These are phyloP conservation scores for Isotomurus palustris DNA, from an alignment of 2,888 invertebrate genomes.

Conservation along the genomic window DNA sequence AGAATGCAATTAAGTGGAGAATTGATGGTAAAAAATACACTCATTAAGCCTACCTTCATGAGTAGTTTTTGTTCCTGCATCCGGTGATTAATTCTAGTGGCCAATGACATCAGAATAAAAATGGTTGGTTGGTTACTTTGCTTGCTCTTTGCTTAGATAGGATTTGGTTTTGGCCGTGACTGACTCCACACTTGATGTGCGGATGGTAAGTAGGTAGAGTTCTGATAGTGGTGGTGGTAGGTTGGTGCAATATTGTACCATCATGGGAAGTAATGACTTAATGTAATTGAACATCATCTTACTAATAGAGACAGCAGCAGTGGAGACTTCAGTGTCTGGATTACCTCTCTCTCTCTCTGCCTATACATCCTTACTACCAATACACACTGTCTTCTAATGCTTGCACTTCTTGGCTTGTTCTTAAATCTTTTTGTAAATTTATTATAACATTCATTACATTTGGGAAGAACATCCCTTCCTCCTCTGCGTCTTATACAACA, in stretches of 20 bases:
- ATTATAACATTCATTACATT: slow-evolving; percentile 13
- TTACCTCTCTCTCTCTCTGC: too few species aligned
- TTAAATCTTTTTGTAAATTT: slow-evolving; percentile 9
- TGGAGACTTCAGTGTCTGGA: too few species aligned
- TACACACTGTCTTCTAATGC: too few species aligned
- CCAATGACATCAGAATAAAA: slow-evolving; percentile 47
- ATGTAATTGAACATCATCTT: slow-evolving; percentile 15
- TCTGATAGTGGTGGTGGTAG: background rate
- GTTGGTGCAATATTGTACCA: slow-evolving; percentile 14
- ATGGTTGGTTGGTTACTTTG: slow-evolving; percentile 36
- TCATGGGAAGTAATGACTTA: slow-evolving; percentile 16
- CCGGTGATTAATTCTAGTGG: slow-evolving; percentile 47
- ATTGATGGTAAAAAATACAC: slow-evolving; percentile 46
- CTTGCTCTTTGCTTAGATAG: slow-evolving; percentile 5
- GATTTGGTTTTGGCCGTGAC: too few species aligned
- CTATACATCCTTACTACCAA: too few species aligned
- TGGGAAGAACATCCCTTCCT: slow-evolving; percentile 4
- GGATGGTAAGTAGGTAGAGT: too few species aligned
- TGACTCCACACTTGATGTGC: too few species aligned
- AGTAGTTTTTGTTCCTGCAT: slow-evolving; percentile 46
- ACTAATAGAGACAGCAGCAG: slow-evolving; percentile 18
- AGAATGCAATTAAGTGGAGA: slow-evolving; percentile 45
- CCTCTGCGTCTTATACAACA: background rate
- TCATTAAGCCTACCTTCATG: slow-evolving; percentile 46
- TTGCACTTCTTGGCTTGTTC: background rate